Evolutionary conservation across 2,797 vertebrate species (phyloP), one percentile per base, ranked within the genome.

Genomic region (Anomalospiza imberbis): DNA sequence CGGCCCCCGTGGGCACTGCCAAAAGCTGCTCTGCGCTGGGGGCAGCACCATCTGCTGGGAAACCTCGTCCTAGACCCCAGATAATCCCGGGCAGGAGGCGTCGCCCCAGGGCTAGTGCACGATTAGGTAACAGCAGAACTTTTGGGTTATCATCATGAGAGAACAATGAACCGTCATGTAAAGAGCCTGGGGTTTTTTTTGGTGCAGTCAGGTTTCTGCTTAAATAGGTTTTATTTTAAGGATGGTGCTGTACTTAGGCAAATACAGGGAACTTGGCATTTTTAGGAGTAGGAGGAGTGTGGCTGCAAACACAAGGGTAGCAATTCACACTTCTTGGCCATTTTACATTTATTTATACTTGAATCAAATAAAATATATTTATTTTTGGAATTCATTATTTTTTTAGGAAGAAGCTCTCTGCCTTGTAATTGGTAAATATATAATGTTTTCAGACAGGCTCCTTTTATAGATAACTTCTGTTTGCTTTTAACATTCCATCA

Each of bases 11-110:
- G 66, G 40, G 45, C 47, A 70, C 40, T 58, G 71, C 72, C 38
- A 14, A 72, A 82, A 22, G 36, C 38, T 50, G 13, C 66, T 94
- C 65, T 74, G 74, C 10, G 0, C 81, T 91, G 91, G 85, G 13
- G 89, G 80, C 78, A 96, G 92, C 94, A 85, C 97, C 96, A 96
- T 96, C 96, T 97, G 80, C 93, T 96, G 96, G 95, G 77, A 78
- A 28, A 63, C 8, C 67, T 85, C 3, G 0, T 66, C 51, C 57
- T 61, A 42, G 31, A 12, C 36, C 65, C 55, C 9, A 28, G 63
- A 55, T 62, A 66, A 50, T 63, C 34, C 54, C 29, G 26, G 74
- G 36, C 91, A 85, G 93, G 45, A 92, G 81, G 42, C 73, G 14
- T 17, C 0, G 14, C 78, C 75, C 44, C 72, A 32, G 81, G 78